Percentiles rank a stretch among this genome's conserved stretches.
phyloP scores from a whole-genome alignment of 2,888 invertebrate genomes.

The Athripsodes cinereus region DNA sequence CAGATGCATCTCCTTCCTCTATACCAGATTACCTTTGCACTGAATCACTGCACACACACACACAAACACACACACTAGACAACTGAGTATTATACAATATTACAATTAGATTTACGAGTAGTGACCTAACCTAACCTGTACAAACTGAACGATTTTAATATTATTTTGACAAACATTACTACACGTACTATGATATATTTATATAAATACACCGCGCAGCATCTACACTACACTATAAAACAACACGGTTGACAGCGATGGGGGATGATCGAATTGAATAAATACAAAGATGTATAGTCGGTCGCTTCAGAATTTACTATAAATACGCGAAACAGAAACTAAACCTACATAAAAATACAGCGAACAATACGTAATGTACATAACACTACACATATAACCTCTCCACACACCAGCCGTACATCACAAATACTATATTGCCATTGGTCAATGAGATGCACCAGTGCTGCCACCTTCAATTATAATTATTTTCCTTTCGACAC shows the following conservation, averaged over 20 bases:
- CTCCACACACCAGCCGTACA: neutral
- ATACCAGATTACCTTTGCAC: too few species aligned
- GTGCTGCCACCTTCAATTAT: neutral
- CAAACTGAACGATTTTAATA: neutral
- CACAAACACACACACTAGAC: too few species aligned
- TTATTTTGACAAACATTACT: neutral
- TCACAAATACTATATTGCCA: neutral
- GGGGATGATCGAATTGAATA: neutral
- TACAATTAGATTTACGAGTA: too few species aligned
- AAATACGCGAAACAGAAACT: slow-evolving; percentile 1
- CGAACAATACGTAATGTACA: neutral
- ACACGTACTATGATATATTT: too few species aligned
- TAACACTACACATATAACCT: neutral
- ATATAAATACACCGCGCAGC: too few species aligned
- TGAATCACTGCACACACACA: too few species aligned
- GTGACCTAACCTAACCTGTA: neutral
- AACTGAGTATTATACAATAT: too few species aligned
- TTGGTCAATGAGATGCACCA: neutral
- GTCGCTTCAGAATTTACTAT: neutral
- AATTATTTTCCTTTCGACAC: too few species aligned
- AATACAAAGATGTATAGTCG: neutral
- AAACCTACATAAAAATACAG: neutral
- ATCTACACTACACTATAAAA: neutral
- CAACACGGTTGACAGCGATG: neutral
- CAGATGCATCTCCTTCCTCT: too few species aligned